A percentile compares a stretch with the other conserved stretches of the same genome.
Evolutionary conservation across 2,888 invertebrate genomes (phyloP).

Genomic region (Cataglyphis livida): DNA sequence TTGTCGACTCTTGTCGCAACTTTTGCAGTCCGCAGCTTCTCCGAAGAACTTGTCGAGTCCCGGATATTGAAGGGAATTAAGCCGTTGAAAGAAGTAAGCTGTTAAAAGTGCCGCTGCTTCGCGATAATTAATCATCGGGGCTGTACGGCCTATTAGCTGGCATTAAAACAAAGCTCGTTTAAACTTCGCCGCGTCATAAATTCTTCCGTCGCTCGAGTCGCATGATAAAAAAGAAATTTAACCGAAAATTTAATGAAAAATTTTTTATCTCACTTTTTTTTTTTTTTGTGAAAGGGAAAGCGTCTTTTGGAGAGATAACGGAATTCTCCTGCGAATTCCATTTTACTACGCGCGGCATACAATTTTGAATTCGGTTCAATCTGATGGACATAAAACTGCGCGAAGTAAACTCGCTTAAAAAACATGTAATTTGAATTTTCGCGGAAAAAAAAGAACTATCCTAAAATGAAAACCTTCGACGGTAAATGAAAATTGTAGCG

Average conservation of each 20-base stretch:
- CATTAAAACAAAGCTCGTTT: slow-evolving; percentile 37
- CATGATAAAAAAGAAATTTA: background rate
- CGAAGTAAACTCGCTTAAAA: slow-evolving; percentile 45
- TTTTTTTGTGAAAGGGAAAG: slow-evolving; percentile 12
- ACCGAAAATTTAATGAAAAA: slow-evolving; percentile 37
- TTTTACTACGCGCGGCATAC: slow-evolving; percentile 32
- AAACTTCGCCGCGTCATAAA: slow-evolving; percentile 32
- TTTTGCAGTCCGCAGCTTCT: background rate
- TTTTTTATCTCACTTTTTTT: slow-evolving; percentile 14
- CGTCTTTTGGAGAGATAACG: slow-evolving; percentile 20
- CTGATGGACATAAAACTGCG: slow-evolving; percentile 41
- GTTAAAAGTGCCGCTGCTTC: slow-evolving; percentile 31
- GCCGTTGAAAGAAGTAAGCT: slow-evolving; percentile 44
- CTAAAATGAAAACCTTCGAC: slow-evolving; percentile 19
- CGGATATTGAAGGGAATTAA: slow-evolving; percentile 31
- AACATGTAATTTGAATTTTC: slow-evolving; percentile 37
- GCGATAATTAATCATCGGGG: slow-evolving; percentile 43
- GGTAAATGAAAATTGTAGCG: slow-evolving; percentile 45
- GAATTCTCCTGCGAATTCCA: slow-evolving; percentile 15
- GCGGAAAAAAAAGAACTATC: slow-evolving; percentile 19
- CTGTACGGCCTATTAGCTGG: slow-evolving; percentile 16
- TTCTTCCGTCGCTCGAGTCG: background rate
- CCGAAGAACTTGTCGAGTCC: background rate
- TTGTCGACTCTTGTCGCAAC: background rate
- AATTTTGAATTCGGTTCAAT: slow-evolving; percentile 37